Conservation (phyloP, 1,140 invertebrate species). For the Nomia melanderi region DNA sequence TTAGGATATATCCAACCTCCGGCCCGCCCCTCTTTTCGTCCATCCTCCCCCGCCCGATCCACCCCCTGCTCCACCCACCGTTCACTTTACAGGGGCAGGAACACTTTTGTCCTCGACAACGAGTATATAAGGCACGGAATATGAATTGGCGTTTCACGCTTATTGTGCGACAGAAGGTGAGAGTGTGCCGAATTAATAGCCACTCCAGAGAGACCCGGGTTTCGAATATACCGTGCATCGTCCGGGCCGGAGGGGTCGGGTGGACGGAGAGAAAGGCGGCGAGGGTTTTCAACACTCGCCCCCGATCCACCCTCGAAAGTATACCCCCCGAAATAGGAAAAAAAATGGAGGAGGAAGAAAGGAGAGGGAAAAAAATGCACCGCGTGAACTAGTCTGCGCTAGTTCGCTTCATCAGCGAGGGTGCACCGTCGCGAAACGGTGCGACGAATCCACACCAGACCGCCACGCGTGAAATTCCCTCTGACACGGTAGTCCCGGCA, state of each 20-base stretch:
- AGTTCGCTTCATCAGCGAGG: slow-evolving; percentile 63
- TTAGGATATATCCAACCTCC: slow-evolving; percentile 57
- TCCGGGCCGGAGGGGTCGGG: neutral
- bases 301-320: slow-evolving; percentile 33
- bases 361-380: neutral
- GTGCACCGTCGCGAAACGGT: slow-evolving; percentile 16
- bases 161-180: slow-evolving; percentile 72
- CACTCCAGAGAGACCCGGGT: slow-evolving; percentile 67
- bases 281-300: slow-evolving; percentile 53
- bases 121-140: slow-evolving; percentile 69
- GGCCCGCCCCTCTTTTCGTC: too few species aligned
- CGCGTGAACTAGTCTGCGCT: slow-evolving; percentile 62
- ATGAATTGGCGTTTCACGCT: slow-evolving; percentile 78
- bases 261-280: slow-evolving; percentile 51
- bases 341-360: slow-evolving; percentile 16
- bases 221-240: slow-evolving; percentile 54
- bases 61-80: slow-evolving; percentile 47
- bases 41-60: too few species aligned
- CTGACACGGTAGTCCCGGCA: neutral
- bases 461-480: slow-evolving; percentile 40
- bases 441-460: slow-evolving; percentile 46
- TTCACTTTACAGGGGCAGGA: slow-evolving; percentile 45
- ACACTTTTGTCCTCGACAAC: slow-evolving; percentile 65
- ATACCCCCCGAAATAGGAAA: slow-evolving; percentile 42
- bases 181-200: slow-evolving; percentile 77